Percentiles rank a stretch among this genome's conserved stretches.
Conservation (phyloP, 2,888 invertebrate genomes). For the Macrosoma leucophasiata region DNA sequence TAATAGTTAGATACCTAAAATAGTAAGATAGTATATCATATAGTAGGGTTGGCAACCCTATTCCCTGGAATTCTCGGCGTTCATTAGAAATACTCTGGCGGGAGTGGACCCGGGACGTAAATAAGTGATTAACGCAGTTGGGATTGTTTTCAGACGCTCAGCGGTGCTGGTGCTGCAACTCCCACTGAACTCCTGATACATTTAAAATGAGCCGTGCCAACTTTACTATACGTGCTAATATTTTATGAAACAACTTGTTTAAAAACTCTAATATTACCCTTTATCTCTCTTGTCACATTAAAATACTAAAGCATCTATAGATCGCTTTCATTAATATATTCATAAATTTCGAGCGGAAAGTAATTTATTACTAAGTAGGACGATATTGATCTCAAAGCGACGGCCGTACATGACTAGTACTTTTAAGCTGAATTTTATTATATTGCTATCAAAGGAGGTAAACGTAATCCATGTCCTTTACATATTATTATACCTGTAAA, state of each 20-base stretch:
- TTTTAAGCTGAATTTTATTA: constrained; percentile 76
- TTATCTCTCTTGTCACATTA: background rate
- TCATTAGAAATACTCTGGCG: constrained; percentile 67
- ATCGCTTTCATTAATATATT: constrained; percentile 1
- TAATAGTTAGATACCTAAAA: no score
- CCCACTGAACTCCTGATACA: constrained; percentile 60
- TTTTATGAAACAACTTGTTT: background rate
- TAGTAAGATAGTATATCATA: no score
- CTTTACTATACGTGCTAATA: background rate
- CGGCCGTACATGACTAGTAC: constrained; percentile 33
- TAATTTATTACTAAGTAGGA: no score
- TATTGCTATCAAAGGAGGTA: constrained; percentile 67
- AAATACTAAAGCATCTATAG: background rate
- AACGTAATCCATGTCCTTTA: no score
- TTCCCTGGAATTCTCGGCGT: constrained; percentile 64
- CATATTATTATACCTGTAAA: no score
- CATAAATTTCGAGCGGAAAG: no score
- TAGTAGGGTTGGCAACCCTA: no score
- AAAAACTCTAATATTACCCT: background rate
- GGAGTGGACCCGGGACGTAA: constrained; percentile 65
- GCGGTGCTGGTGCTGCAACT: constrained; percentile 42
- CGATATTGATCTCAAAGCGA: constrained; percentile 24
- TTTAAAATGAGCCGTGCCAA: constrained; percentile 54
- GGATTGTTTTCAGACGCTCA: constrained; percentile 66
- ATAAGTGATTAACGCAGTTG: constrained; percentile 75